Evolutionary conservation across 2,888 invertebrate species (phyloP), one percentile per base, ranked within the genome.

Genomic region (Tenodera sinensis): DNA sequence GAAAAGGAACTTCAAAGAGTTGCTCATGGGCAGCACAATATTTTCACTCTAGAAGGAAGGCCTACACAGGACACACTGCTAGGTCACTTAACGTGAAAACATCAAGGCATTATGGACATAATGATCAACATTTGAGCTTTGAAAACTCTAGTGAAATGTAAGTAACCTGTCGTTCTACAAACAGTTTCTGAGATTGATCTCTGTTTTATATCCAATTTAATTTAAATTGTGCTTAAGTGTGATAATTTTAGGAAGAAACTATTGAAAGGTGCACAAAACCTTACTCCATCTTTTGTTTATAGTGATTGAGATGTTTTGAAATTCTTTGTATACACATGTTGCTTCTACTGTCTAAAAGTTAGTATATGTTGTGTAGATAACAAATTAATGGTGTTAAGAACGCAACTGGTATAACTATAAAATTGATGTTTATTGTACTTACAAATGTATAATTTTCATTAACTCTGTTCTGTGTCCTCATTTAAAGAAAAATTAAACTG

Each of bases 1-100:
- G 96, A 96, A 91, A 96, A 97, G 92, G 99, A 99, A 94, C 94
- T 99, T 90, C 95, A 95, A 91, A 93, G 95, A 91, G 94, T 94
- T 83, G 95, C 93, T 91, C 94, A 95, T 92, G 94, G 95, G 85
- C 94, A 95, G 91, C 93, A 94, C 90, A 94, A 94, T 91, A 93
- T 94, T 88, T 93, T 88, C 71, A 47, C 84, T 15, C 89, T 88
- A 34, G 89, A 85, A 54, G 88, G 54, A 9, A 83, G 34, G 54
- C 54, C 54, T 71, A 20, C 54, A 6, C 15, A 83, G 7, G 83
- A 83, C 27, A 83, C 15, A 25, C 15, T 83, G 28, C 83, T 71
- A 71, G 54, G 6, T 20, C 20, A 71, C 54, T 71, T 71, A 71
- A 71, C 20, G 25, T 71, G 54, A 71, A 71, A 71, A 71, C 7